Base-by-base conservation (phyloP, 2,113 vertebrate genomes). In the Psilopogon haemacephalus region DNA sequence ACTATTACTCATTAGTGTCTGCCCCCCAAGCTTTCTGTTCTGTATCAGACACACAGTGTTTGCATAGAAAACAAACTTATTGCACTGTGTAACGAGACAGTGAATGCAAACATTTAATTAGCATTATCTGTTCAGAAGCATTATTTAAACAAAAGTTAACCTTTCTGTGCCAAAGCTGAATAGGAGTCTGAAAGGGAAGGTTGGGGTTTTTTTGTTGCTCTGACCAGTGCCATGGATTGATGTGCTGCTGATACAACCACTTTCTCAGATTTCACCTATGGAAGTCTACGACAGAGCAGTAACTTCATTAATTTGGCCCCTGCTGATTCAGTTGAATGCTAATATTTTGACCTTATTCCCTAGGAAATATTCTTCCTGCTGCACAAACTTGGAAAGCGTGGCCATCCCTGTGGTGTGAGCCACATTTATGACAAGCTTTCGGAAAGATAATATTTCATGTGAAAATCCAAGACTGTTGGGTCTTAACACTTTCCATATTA, bases 51-150 rank as follows among this genome's bases (percentile, higher is more conserved):
- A 0, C 0, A 0, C 62, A 33, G 65, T 89, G 94, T 95, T 89
- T 94, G 79, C 37, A 52, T 23, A 27, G 89, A 95, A 89, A 93
- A 46, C 85, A 95, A 93, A 72, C 76, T 81, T 71, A 40, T 35
- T 94, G 58, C 75, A 62, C 76, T 71, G n/a, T 81, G 79, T 84
- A 93, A 92, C 72, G 75, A 88, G 72, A 84, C 44, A n/a, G 74
- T 94, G 85, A 96, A 96, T 93, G 89, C 85, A 96, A 94, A 89
- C 79, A 88, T 90, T 92, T 93, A 86, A 94, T 95, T 94, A 88
- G 32, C 8, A 6, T 91, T 94, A 93, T 94, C 84, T 91, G 18
- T 89, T 91, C 72, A 80, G 91, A 94, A 60, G 82, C 89, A 83
- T 68, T 87, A 55, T 65, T 76, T 89, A 86, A 92, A 95, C 64